These are phyloP conservation scores for Peromyscus aztecus DNA, from an alignment of 2,797 vertebrate species.

Conservation along the genomic window DNA sequence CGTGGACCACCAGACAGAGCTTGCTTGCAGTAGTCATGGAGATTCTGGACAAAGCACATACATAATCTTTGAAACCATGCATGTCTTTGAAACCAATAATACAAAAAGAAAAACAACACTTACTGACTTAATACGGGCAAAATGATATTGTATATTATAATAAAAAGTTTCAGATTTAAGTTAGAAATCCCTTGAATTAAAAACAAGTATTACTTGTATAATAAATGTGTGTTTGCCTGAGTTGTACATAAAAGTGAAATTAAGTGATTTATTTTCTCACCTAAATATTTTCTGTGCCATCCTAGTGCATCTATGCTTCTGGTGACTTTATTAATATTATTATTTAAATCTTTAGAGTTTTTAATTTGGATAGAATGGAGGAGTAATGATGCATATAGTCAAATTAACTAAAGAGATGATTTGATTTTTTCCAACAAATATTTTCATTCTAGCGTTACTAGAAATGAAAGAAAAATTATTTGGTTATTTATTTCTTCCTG, in stretches of 20 bases:
- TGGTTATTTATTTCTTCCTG: constrained; percentile 54
- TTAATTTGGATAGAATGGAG: neutral
- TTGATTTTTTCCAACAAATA: constrained; percentile 46
- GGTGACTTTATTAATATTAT: neutral
- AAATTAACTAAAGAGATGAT: constrained; percentile 55
- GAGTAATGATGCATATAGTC: constrained; percentile 18
- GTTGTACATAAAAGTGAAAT: constrained; percentile 1
- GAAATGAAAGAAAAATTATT: constrained; percentile 60
- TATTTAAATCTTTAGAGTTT: neutral
- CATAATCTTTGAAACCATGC: neutral
- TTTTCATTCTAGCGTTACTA: constrained; percentile 42
- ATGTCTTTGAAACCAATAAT: neutral
- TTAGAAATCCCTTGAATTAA: constrained; percentile 27
- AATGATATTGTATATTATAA: neutral
- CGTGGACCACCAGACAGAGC: neutral
- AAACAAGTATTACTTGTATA: neutral
- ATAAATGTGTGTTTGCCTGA: neutral
- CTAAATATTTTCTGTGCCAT: constrained; percentile 28
- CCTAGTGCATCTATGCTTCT: neutral
- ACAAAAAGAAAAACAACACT: neutral
- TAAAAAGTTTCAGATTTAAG: neutral
- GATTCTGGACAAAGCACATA: neutral
- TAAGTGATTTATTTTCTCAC: neutral
- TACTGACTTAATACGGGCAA: neutral
- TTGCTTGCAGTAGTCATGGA: neutral